Conservation (phyloP, 1,140 invertebrate genomes). For the Leptonema lineaticorne region DNA sequence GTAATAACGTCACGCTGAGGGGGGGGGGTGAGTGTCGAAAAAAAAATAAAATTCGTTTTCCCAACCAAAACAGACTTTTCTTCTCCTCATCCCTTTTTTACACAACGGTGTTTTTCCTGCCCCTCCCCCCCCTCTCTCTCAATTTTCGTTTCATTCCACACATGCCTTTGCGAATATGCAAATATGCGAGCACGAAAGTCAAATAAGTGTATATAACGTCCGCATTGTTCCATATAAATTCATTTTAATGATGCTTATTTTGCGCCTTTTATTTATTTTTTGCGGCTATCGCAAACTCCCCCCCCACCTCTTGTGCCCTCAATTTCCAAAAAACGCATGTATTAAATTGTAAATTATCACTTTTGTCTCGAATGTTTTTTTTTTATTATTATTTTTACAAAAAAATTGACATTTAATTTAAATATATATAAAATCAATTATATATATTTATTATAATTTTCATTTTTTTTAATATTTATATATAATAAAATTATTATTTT, state of each 20-base stretch:
- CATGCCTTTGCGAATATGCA: neutral
- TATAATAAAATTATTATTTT: too few species aligned
- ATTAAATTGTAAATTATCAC: neutral
- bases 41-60: neutral
- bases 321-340: too few species aligned
- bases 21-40: neutral
- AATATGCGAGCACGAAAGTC: neutral
- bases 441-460: too few species aligned
- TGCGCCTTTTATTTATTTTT: neutral
- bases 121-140: neutral
- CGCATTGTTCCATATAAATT: neutral
- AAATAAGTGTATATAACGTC: neutral
- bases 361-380: neutral
- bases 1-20: too few species aligned
- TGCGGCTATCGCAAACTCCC: neutral
- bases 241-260: slow-evolving; percentile 6
- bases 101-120: too few species aligned
- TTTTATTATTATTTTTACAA: neutral
- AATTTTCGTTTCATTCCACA: neutral
- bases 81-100: too few species aligned
- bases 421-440: too few species aligned
- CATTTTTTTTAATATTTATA: too few species aligned
- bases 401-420: too few species aligned
- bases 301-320: too few species aligned
- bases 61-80: too few species aligned